Base-by-base conservation (phyloP, 2,797 vertebrate genomes). In the Melanotaenia maccullochi region DNA sequence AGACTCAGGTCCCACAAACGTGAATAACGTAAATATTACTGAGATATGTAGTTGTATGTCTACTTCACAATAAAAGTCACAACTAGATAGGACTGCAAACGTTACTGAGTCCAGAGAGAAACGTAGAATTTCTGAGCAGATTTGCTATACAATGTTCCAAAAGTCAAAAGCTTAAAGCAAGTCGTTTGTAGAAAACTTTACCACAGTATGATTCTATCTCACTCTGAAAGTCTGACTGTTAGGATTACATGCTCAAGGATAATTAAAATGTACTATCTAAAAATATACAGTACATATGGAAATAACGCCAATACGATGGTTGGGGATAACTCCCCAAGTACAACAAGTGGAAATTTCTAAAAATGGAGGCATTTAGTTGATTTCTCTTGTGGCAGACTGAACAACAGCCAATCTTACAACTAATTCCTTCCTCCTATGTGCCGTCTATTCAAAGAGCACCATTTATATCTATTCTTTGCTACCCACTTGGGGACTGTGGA, bases 391-490 rank as follows among this genome's bases (percentile, higher is more conserved):
- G 12, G 22, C 14, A 60, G 24, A 18, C 18, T 38, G 25, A 25
- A 52, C 14, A 64, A 55, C 25, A 65, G 61, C 55, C 47, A 42
- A 20, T 42, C 42, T 65, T 18, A 66, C 36, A 54, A 16, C 59
- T 51, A 20, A 59, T 64, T 32, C 51, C 63, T 68, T 24, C 58
- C 55, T 63, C 4, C 8, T 6, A 9, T 1, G 18, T 9, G 4
- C 9, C 1, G 1, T 9, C n/a, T 32, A 55, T 66, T 75, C 35
- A 0, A 3, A 40, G 64, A 38, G 30, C 1, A 7, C 33, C 61
- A 24, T 59, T 75, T 51, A 33, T 68, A 73, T 81, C 56, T 33
- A n/a, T 60, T 22, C 1, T 1, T 73, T 38, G 14, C 61, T 4
- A 14, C 68, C 67, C 32, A 40, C 42, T 60, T 33, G 1, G 25